These are phyloP conservation scores for Anguilla megastoma DNA, from an alignment of 2,797 vertebrate genomes.

Conservation along the genomic window DNA sequence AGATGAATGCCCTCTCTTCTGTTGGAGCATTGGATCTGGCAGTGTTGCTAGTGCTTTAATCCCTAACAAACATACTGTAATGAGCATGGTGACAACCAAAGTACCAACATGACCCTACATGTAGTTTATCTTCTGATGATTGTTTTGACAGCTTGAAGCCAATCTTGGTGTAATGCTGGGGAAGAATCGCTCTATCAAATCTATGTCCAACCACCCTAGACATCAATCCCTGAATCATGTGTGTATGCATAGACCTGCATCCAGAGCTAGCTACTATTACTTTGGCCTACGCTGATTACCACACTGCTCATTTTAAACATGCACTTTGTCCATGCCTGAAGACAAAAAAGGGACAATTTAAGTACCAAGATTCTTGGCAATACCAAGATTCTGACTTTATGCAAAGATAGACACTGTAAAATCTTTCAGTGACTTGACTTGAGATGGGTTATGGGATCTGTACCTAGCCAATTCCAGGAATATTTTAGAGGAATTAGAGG, in stretches of 20 bases:
- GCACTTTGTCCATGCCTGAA: neutral
- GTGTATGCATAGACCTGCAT: no score
- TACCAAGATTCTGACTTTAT: neutral
- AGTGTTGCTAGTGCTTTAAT: neutral
- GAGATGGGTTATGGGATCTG: neutral
- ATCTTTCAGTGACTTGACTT: neutral
- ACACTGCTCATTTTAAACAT: neutral
- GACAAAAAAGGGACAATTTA: neutral
- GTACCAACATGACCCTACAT: neutral
- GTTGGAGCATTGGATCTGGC: neutral
- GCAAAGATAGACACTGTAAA: neutral
- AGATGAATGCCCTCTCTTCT: neutral
- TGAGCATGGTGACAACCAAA: neutral
- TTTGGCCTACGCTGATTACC: neutral
- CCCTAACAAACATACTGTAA: neutral
- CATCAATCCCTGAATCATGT: neutral
- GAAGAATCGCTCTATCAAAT: no score
- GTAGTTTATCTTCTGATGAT: neutral
- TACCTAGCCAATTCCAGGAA: neutral
- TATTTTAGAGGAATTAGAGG: neutral
- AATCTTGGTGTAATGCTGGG: no score
- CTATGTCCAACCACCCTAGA: no score
- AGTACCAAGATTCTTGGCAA: neutral
- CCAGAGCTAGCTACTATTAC: neutral
- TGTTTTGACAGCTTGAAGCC: neutral